A percentile compares a stretch with the other conserved stretches of the same genome.
These are phyloP conservation scores for Apamea epomidion DNA, from an alignment of 2,888 invertebrate species.

Conservation along the genomic window DNA sequence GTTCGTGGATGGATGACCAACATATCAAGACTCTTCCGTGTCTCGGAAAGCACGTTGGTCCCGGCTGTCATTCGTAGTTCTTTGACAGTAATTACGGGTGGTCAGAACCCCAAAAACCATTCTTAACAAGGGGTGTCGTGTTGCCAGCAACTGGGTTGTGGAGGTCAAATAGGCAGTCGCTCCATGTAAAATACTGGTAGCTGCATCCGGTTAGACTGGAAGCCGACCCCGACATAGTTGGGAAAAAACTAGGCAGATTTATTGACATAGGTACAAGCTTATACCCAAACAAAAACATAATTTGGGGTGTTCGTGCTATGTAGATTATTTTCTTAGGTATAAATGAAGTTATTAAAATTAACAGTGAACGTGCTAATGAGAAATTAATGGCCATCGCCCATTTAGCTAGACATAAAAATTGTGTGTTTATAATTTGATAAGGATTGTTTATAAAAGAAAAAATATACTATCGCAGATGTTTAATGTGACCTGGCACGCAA, in stretches of 20 bases:
- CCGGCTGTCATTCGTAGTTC: neutral
- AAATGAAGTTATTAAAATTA: conserved; percentile 33
- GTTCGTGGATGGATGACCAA: neutral
- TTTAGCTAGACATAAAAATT: conserved; percentile 6
- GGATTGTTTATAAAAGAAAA: conserved; percentile 26
- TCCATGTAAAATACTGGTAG: neutral
- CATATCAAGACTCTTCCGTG: neutral
- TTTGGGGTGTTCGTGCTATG: neutral
- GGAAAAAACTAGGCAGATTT: neutral
- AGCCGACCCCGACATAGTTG: neutral
- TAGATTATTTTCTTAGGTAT: neutral
- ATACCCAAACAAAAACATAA: neutral
- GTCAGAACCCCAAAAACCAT: neutral
- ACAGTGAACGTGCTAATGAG: conserved; percentile 12
- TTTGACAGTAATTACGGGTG: neutral
- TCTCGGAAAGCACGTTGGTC: neutral
- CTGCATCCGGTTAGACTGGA: neutral
- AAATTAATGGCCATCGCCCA: conserved; percentile 9
- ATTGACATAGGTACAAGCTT: neutral
- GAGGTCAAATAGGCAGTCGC: neutral
- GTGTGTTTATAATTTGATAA: conserved; percentile 36
- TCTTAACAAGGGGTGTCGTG: neutral
- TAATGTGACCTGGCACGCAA: conserved; percentile 25
- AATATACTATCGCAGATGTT: conserved; percentile 7
- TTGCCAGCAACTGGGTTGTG: neutral